phyloP scores from a whole-genome alignment of 2,797 vertebrate genomes.

The Eurystomus glaucurus region DNA sequence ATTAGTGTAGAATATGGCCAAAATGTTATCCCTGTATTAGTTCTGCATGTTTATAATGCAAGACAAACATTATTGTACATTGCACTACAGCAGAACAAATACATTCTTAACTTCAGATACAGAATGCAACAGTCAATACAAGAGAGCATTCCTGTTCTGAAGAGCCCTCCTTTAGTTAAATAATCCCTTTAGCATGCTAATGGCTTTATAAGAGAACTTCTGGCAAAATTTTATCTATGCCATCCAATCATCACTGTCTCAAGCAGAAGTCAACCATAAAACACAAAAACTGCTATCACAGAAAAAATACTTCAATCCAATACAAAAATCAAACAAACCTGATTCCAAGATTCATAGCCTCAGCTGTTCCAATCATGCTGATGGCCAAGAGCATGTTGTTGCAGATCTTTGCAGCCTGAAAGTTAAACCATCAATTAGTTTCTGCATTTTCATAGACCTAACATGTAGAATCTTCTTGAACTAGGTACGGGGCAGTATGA shows the following conservation, averaged over 20 bases:
- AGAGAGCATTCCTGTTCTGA: slow-evolving; percentile 25
- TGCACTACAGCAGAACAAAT: slow-evolving; percentile 57
- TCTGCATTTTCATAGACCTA: slow-evolving; percentile 20
- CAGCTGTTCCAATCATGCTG: slow-evolving; percentile 98
- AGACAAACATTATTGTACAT: slow-evolving; percentile 21
- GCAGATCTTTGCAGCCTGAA: slow-evolving; percentile 98
- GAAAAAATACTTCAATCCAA: slow-evolving; percentile 24
- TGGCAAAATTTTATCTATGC: slow-evolving; percentile 26
- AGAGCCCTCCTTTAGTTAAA: slow-evolving; percentile 33
- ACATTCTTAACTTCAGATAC: slow-evolving; percentile 15
- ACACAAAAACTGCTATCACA: slow-evolving; percentile 27
- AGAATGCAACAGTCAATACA: slow-evolving; percentile 9
- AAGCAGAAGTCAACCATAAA: slow-evolving; percentile 14
- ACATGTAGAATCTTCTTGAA: neutral
- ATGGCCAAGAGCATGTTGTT: slow-evolving; percentile 99
- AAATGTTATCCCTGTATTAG: neutral
- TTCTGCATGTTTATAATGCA: slow-evolving; percentile 46
- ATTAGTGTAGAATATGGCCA: slow-evolving; percentile 29
- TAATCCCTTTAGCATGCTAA: slow-evolving; percentile 46
- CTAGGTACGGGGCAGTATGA: neutral
- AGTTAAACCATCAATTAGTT: slow-evolving; percentile 29
- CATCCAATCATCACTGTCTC: slow-evolving; percentile 15
- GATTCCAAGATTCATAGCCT: slow-evolving; percentile 98
- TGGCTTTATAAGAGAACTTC: neutral
- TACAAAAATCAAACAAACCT: slow-evolving; percentile 86